These are phyloP conservation scores for Eublepharis macularius DNA, from an alignment of 2,113 vertebrate genomes.

Conservation along the genomic window DNA sequence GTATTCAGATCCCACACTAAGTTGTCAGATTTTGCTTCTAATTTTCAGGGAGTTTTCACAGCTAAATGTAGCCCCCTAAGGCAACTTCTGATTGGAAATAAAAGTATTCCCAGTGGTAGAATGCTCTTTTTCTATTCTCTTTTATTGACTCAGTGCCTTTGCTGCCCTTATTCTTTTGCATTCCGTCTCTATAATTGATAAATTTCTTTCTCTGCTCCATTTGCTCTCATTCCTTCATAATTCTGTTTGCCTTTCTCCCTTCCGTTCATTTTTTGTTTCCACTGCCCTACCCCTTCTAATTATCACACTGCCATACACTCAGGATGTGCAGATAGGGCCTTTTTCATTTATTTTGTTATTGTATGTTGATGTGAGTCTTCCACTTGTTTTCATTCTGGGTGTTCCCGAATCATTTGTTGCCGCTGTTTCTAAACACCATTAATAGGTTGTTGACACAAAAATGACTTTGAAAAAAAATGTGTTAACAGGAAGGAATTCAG, in stretches of 20 bases:
- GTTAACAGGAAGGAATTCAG: too few relatives aligned
- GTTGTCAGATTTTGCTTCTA: not conserved
- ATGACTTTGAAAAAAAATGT: too few relatives aligned
- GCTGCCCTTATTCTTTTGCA: not conserved
- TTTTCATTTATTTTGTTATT: too few relatives aligned
- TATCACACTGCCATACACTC: not conserved
- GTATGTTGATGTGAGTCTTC: too few relatives aligned
- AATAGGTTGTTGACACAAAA: too few relatives aligned
- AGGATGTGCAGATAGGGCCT: too few relatives aligned
- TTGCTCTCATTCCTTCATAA: not conserved
- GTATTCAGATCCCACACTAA: not conserved
- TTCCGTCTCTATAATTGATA: not conserved
- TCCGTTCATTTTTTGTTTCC: not conserved
- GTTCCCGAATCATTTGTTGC: too few relatives aligned
- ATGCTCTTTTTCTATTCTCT: conserved; percentile 3
- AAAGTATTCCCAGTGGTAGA: conserved; percentile 1
- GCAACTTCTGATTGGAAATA: conserved; percentile 1
- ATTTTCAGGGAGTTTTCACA: not conserved
- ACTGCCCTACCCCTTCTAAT: not conserved
- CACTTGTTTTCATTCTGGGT: too few relatives aligned
- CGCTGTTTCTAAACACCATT: too few relatives aligned
- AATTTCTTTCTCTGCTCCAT: not conserved
- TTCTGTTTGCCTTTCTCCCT: not conserved
- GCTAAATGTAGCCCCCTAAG: not conserved
- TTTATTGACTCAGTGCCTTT: not conserved